Conservation (phyloP, 2,797 vertebrate genomes). For the Hypotaenidia okinawae region DNA sequence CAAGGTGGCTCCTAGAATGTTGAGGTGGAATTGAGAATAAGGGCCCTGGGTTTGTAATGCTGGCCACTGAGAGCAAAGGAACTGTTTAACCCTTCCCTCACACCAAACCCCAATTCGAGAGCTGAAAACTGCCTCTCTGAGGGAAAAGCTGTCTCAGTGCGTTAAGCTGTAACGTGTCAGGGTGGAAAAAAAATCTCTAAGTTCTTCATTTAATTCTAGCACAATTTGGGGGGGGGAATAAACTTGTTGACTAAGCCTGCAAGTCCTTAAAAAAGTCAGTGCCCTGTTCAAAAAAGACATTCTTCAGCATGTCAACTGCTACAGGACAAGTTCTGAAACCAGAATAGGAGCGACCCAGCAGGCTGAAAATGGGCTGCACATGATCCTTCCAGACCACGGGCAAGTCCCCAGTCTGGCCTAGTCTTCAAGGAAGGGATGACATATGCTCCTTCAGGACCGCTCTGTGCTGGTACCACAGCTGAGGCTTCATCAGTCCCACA, state of each 20-base stretch:
- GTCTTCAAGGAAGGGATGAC: not conserved
- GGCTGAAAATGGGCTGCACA: rapidly evolving
- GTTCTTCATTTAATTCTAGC: not conserved
- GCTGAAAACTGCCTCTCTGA: not conserved
- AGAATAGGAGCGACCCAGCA: not conserved
- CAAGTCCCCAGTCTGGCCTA: not conserved
- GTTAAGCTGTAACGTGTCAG: not conserved
- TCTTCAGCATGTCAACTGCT: not conserved
- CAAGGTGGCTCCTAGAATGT: conserved; percentile 80
- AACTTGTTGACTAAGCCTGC: rapidly evolving
- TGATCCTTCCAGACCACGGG: rapidly evolving
- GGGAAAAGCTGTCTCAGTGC: rapidly evolving
- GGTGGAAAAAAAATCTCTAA: not conserved
- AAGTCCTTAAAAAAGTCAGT: not conserved
- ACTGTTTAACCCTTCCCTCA: not conserved
- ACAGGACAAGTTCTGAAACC: not conserved
- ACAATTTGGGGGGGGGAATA: not conserved
- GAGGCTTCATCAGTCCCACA: not conserved
- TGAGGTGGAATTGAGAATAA: not conserved
- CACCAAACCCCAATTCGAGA: not conserved
- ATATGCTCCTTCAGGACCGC: not conserved
- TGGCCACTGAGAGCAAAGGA: not conserved
- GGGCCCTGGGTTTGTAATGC: not conserved
- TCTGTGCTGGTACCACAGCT: rapidly evolving
- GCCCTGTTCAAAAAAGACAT: too few species aligned